Base-by-base conservation (phyloP, 2,797 vertebrate genomes). In the Leptatherina wallacei region DNA sequence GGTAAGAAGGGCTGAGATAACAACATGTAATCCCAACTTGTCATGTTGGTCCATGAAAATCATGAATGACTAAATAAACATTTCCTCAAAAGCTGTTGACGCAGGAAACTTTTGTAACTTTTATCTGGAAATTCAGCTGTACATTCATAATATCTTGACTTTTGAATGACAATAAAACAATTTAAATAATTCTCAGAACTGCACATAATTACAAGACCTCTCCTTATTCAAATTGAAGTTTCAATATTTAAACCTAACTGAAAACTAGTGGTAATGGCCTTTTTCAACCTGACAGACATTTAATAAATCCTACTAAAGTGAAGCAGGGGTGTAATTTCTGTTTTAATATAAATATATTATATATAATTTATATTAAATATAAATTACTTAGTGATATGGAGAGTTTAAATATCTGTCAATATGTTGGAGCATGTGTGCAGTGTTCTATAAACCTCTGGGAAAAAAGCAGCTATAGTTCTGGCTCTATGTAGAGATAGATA, bases 1-100 rank as follows among this genome's bases (percentile, higher is more conserved):
- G 1, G 18, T 61, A 29, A 24, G 68, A 33, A 62, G 22, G 38
- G 51, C 3, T 3, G 1, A 78, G 80, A 86, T 88, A 90, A 85
- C 40, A 74, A 67, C 51, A 20, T 57, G 59, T 82, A 69, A 78
- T 61, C 74, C 73, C 55, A 58, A 60, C 29, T 56, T 75, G 78
- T 78, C 73, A 61, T 47, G 56, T 73, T 42, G 54, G 56, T 79
- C 69, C 9, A 40, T 52, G 56, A 61, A 61, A 63, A 61, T 61
- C 56, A 54, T 63, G 61, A 63, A 56, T 5, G 27, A 33, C 47
- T 49, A 73, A 69, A 7, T 24, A 8, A 71, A 44, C 35, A n/a
- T 6, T 16, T 3, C 29, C 44, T 71, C 20, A 68, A 73, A 81
- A 72, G n/a, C 3, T 44, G 22, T 59, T 59, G 16, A 49, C 20